A percentile compares a stretch with the other conserved stretches of the same genome.
Evolutionary conservation across 2,797 vertebrate genomes (phyloP).

Genomic region (Aotus griseimembra): DNA sequence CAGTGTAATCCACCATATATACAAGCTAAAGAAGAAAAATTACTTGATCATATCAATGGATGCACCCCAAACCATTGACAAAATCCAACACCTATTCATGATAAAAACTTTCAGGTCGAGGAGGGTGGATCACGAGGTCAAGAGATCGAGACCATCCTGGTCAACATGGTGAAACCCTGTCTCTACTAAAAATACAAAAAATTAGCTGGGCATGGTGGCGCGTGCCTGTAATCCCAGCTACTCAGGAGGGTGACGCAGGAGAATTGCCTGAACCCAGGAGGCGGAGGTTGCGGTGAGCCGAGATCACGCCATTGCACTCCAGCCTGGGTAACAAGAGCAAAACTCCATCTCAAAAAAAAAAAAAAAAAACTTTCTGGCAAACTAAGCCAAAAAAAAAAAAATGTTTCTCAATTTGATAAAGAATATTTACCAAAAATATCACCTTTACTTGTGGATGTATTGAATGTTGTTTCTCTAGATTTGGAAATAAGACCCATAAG

Average conservation of each 20-base stretch:
- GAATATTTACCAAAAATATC: background rate
- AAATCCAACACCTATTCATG: background rate
- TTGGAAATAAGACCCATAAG: background rate
- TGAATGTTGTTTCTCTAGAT: background rate
- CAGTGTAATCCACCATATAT: background rate
- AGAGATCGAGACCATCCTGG: too few relatives aligned
- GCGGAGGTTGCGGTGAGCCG: too few relatives aligned
- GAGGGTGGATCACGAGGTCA: too few relatives aligned
- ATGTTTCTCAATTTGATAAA: background rate
- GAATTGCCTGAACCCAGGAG: too few relatives aligned
- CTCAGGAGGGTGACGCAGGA: too few relatives aligned
- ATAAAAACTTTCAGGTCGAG: background rate
- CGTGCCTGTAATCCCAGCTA: too few relatives aligned
- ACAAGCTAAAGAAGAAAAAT: background rate
- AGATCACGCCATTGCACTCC: too few relatives aligned
- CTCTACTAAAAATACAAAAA: too few relatives aligned
- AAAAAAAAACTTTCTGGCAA: background rate
- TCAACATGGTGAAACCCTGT: too few relatives aligned
- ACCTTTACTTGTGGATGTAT: background rate
- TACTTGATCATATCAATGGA: background rate
- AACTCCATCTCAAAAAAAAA: too few relatives aligned
- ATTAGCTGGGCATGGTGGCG: too few relatives aligned
- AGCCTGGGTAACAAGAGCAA: too few relatives aligned
- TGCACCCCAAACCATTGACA: background rate
- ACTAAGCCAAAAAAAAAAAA: background rate